These are phyloP conservation scores for Synanthedon formicaeformis DNA, from an alignment of 2,888 invertebrate genomes.

Conservation along the genomic window DNA sequence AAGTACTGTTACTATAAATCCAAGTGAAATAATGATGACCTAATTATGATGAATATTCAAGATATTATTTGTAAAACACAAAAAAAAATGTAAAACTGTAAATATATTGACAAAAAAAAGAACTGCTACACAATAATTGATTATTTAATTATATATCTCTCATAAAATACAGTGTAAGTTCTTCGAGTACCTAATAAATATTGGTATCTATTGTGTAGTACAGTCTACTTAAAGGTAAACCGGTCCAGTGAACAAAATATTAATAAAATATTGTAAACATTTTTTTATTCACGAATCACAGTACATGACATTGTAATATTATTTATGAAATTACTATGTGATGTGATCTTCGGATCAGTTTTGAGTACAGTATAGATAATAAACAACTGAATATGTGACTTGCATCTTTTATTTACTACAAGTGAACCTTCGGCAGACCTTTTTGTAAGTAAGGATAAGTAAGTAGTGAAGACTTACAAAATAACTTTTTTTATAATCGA, in stretches of 20 bases:
- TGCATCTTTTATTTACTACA: constrained; percentile 34
- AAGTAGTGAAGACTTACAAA: too few relatives aligned
- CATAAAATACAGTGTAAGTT: constrained; percentile 66
- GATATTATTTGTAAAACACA: constrained; percentile 72
- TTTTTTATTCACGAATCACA: constrained; percentile 70
- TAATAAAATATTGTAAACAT: constrained; percentile 66
- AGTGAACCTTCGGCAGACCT: too few relatives aligned
- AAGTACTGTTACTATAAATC: constrained; percentile 71
- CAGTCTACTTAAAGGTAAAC: constrained; percentile 62
- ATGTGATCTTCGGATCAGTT: constrained; percentile 80
- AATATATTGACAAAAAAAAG: constrained; percentile 68
- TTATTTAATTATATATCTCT: constrained; percentile 48
- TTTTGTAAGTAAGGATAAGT: too few relatives aligned
- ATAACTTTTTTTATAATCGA: too few relatives aligned
- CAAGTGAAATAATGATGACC: constrained; percentile 69
- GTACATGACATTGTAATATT: constrained; percentile 73
- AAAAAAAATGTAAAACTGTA: constrained; percentile 72
- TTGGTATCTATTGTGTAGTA: constrained; percentile 61
- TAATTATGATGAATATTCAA: constrained; percentile 64
- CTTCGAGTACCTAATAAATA: constrained; percentile 54
- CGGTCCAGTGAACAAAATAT: constrained; percentile 71
- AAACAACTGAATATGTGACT: constrained; percentile 78
- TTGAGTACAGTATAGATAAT: constrained; percentile 82
- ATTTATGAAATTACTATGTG: constrained; percentile 77
- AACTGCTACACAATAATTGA: constrained; percentile 69